Conservation (phyloP, 2,797 vertebrate genomes). For the Myoxocephalus aenaeus region DNA sequence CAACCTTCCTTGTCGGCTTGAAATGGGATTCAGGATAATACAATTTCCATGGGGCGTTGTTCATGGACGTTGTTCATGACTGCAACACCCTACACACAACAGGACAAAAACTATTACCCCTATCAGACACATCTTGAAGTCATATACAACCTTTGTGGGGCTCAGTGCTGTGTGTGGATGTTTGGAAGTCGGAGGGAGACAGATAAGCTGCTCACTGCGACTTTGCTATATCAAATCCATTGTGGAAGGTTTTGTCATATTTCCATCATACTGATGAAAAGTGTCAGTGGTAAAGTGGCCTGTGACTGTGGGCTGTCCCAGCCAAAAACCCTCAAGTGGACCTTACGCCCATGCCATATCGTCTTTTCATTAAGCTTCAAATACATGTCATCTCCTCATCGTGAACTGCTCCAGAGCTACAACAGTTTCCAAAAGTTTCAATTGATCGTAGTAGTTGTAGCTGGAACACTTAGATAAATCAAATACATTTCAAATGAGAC, state of each 20-base stretch:
- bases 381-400: too few species aligned
- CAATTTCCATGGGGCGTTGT: not conserved
- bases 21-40: not conserved
- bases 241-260: slow-evolving; percentile 1
- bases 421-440: not conserved
- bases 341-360: not conserved
- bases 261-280: slow-evolving; percentile 4
- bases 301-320: too few species aligned
- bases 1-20: not conserved
- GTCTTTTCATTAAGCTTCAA: not conserved
- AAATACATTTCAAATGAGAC: too few species aligned
- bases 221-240: not conserved
- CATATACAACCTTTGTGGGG: slow-evolving; percentile 4
- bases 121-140: slow-evolving; percentile 19
- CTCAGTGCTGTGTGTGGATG: slow-evolving; percentile 13
- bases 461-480: not conserved
- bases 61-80: not conserved
- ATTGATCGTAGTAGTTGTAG: not conserved
- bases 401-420: not conserved
- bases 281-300: not conserved
- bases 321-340: not conserved
- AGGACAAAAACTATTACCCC: slow-evolving; percentile 22
- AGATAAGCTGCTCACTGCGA: slow-evolving; percentile 14
- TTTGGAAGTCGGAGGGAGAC: not conserved
- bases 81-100: too few species aligned